phyloP scores from a whole-genome alignment of 2,797 vertebrate species.

The Streptopelia turtur region DNA sequence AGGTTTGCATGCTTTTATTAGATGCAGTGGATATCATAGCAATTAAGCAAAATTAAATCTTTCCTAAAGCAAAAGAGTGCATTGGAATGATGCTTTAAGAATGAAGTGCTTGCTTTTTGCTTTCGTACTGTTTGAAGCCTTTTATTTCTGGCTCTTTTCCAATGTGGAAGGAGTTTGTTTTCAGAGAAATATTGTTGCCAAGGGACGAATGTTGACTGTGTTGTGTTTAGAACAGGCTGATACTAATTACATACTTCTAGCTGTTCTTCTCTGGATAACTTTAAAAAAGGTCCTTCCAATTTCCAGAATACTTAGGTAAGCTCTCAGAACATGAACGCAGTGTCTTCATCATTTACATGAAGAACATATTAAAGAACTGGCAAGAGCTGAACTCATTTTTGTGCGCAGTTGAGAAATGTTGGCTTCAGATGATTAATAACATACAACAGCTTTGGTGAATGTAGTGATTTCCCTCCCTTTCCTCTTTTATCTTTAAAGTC shows the following conservation, averaged over 20 bases:
- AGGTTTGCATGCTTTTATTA: not conserved
- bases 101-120: conserved; percentile 31
- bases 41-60: conserved; percentile 1
- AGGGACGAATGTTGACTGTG: conserved; percentile 51
- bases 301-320: conserved; percentile 53
- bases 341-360: conserved; percentile 9
- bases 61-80: not conserved
- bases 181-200: conserved; percentile 58
- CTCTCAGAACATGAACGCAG: not conserved
- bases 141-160: conserved; percentile 47
- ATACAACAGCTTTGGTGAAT: not conserved
- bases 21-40: not conserved
- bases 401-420: not conserved
- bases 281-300: conserved; percentile 51
- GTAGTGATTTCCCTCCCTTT: not conserved
- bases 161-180: conserved; percentile 60
- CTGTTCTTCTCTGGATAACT: conserved; percentile 36
- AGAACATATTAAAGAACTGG: not conserved
- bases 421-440: conserved; percentile 20
- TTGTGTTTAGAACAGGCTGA: conserved; percentile 52
- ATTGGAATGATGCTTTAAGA: not conserved
- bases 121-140: not conserved
- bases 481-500: not conserved
- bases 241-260: conserved; percentile 54
- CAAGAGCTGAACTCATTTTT: conserved; percentile 1